phyloP scores from a whole-genome alignment of 2,113 vertebrate species.

The Anarrhichthys ocellatus region DNA sequence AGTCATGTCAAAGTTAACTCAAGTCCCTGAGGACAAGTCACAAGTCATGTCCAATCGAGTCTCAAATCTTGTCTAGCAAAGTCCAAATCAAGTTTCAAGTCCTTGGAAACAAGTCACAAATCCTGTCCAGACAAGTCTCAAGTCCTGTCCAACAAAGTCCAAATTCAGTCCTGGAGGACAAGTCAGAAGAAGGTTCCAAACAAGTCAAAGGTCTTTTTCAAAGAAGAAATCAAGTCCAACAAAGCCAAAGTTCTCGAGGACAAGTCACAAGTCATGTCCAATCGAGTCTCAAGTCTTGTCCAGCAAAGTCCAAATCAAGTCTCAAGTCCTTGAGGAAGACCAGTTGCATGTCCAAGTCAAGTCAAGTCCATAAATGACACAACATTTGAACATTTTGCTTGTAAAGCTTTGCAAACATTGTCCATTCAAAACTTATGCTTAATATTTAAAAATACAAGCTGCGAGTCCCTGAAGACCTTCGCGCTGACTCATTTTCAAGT shows the following conservation, averaged over 20 bases:
- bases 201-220: background rate
- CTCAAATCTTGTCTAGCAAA: no score
- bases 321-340: background rate
- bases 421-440: background rate
- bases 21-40: background rate
- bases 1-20: no score
- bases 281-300: no score
- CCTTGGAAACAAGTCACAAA: background rate
- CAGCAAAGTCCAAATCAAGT: background rate
- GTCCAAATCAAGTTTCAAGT: background rate
- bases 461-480: background rate
- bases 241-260: no score
- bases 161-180: background rate
- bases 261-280: background rate
- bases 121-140: background rate
- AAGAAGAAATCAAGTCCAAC: no score
- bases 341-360: background rate
- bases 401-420: background rate
- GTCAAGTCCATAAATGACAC: background rate
- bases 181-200: background rate
- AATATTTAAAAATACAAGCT: background rate
- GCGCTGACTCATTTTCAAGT: background rate
- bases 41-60: background rate
- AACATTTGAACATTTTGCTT: background rate
- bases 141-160: background rate